A percentile compares a stretch with the other conserved stretches of the same genome.
Evolutionary conservation across 2,797 vertebrate species (phyloP).

Genomic region (Tauraco hartlaubi): DNA sequence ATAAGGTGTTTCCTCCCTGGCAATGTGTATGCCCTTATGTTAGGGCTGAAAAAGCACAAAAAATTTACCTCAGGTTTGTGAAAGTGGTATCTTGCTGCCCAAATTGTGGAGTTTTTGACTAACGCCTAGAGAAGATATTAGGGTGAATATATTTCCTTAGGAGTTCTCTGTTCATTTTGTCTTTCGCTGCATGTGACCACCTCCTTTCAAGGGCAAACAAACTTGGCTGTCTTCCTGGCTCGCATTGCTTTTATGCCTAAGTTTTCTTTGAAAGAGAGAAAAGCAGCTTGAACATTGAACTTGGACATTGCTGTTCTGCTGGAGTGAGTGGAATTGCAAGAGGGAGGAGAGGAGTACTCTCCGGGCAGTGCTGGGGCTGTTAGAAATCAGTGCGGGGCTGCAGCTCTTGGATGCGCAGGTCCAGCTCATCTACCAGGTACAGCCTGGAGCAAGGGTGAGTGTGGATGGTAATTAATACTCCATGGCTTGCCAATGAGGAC

Average conservation of each 20-base stretch:
- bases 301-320: background rate
- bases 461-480: background rate
- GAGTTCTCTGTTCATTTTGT: background rate
- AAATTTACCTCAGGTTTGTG: background rate
- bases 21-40: background rate
- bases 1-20: background rate
- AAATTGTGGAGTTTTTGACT: background rate
- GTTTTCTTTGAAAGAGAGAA: conserved; percentile 63
- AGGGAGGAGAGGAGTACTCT: background rate
- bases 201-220: conserved; percentile 60
- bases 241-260: conserved; percentile 15
- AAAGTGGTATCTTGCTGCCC: background rate
- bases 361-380: background rate
- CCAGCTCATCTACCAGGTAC: background rate
- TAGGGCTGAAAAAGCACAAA: background rate
- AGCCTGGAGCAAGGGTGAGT: conserved; percentile 36
- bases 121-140: background rate
- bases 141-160: background rate
- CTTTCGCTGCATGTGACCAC: background rate
- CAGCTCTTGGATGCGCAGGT: background rate
- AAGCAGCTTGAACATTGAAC: conserved; percentile 16
- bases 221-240: conserved; percentile 33
- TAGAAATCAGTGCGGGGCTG: background rate
- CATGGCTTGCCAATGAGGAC: background rate
- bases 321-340: background rate